Evolutionary conservation across 2,113 vertebrate genomes (phyloP).

Genomic region (Aspiorhynchus laticeps): DNA sequence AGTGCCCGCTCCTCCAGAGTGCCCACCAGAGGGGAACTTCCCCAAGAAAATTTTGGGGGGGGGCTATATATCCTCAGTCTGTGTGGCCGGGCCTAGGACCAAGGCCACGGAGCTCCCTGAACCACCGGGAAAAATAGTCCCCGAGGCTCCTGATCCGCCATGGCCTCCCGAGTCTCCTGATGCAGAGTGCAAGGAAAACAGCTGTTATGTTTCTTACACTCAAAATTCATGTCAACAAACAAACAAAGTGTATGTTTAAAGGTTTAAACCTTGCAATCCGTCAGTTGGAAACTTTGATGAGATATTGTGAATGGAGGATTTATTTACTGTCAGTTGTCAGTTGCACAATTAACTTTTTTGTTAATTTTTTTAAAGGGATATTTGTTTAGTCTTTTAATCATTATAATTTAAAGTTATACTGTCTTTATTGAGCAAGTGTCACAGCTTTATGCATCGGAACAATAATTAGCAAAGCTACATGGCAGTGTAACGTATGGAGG

Average conservation of each 20-base stretch:
- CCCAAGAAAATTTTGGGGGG: no score
- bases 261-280: background rate
- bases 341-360: background rate
- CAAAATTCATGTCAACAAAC: slow-evolving; percentile 41
- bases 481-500: background rate
- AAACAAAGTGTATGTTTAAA: background rate
- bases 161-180: no score
- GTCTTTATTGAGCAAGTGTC: background rate
- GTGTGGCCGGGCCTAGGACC: no score
- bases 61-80: no score
- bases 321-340: background rate
- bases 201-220: no score
- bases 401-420: background rate
- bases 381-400: background rate
- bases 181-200: no score
- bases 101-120: no score
- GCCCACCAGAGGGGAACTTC: no score
- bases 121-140: no score
- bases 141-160: no score
- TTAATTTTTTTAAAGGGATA: background rate
- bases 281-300: background rate
- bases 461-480: background rate
- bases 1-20: no score
- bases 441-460: background rate
- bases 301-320: background rate